Conservation (phyloP, 2,113 vertebrate genomes). For the Sterrhoptilus dennistouni region DNA sequence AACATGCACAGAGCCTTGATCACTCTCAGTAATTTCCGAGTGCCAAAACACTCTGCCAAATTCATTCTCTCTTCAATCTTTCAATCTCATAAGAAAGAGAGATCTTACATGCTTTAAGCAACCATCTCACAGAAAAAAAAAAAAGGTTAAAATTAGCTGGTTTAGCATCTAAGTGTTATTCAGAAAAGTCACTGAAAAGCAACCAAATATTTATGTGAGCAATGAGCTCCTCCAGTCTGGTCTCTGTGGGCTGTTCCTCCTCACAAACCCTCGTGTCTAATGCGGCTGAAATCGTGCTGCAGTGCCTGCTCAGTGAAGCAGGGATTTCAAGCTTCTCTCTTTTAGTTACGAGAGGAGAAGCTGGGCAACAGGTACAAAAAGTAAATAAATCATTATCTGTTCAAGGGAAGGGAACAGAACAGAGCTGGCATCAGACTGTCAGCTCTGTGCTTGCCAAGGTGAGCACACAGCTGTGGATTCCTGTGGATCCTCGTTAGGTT, state of each 20-base stretch:
- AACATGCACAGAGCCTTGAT: not conserved
- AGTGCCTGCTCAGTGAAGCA: not conserved
- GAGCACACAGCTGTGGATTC: not conserved
- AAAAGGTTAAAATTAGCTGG: not conserved
- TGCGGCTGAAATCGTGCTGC: slow-evolving; percentile 18
- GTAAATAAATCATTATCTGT: not conserved
- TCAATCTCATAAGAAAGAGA: not conserved
- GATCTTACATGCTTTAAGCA: not conserved
- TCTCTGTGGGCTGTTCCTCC: not conserved
- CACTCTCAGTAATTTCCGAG: not conserved
- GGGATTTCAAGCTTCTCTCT: not conserved
- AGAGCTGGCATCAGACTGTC: not conserved
- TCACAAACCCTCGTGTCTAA: not conserved
- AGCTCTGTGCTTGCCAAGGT: not conserved
- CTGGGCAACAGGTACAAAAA: not conserved
- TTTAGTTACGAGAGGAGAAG: not conserved
- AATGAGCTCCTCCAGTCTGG: not conserved
- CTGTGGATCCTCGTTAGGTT: accelerated
- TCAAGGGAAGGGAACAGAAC: not conserved
- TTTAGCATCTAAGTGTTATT: not conserved
- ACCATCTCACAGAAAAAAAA: not conserved
- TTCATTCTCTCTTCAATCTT: not conserved
- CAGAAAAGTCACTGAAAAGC: not conserved
- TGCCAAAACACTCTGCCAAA: not conserved
- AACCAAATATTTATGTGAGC: slow-evolving; percentile 10